A percentile compares a stretch with the other conserved stretches of the same genome.
phyloP scores from a whole-genome alignment of 2,113 vertebrate genomes.

The Takifugu bimaculatus region DNA sequence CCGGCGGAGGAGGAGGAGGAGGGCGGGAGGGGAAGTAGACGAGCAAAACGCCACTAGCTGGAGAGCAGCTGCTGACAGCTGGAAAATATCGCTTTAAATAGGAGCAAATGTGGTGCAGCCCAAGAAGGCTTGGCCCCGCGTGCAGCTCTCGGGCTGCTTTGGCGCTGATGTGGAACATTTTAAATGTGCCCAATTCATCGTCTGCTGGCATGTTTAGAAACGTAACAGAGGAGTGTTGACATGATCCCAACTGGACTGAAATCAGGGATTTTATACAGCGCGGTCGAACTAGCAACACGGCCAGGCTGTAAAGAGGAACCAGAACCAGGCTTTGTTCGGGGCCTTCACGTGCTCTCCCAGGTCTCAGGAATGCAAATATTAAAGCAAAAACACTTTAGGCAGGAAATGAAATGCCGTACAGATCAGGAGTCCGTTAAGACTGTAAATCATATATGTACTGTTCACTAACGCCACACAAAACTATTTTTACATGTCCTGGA shows the following conservation, averaged over 20 bases:
- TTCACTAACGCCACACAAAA: too few species aligned
- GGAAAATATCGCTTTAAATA: slow-evolving; percentile 70
- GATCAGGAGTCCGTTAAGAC: too few species aligned
- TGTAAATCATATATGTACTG: too few species aligned
- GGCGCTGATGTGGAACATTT: slow-evolving; percentile 36
- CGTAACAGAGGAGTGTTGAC: background rate
- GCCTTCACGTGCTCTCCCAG: too few species aligned
- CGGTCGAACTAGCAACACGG: too few species aligned
- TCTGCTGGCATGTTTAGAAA: background rate
- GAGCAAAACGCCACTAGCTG: slow-evolving; percentile 69
- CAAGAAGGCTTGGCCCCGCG: slow-evolving; percentile 37
- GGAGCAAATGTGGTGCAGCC: slow-evolving; percentile 59
- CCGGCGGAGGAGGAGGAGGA: background rate
- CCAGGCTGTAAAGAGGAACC: too few species aligned
- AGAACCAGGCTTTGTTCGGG: too few species aligned
- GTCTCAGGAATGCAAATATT: too few species aligned
- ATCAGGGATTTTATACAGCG: background rate
- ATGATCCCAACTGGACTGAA: background rate
- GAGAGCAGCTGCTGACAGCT: slow-evolving; percentile 69
- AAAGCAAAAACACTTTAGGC: too few species aligned
- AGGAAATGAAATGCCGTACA: too few species aligned
- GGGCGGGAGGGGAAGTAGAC: slow-evolving; percentile 9
- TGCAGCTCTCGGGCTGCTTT: slow-evolving; percentile 46
- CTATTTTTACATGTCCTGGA: too few species aligned
- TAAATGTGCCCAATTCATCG: background rate